Evolutionary conservation across 1,140 invertebrate species (phyloP), one percentile per base, ranked within the genome.

Genomic region (Calycopis cecrops): DNA sequence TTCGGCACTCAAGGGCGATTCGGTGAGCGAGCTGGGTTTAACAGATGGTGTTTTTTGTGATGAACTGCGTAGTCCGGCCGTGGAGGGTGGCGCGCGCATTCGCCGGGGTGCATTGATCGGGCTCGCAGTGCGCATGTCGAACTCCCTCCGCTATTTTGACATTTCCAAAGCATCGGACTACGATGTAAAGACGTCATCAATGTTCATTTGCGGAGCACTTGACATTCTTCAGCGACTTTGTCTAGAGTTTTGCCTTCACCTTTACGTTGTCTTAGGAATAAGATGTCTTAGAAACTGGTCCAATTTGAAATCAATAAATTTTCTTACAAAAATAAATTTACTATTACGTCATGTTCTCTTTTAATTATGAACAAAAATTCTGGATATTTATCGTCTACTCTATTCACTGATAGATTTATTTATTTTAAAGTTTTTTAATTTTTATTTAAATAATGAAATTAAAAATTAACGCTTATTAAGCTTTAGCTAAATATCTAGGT

Each of bases 81-180:
- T 57, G 56, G 68, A 60, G 73, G 76, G 75, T 71, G 77, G 80
- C 83, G 83, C 83, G 83, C 83, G 80, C 83, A 84, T 63, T 58
- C 62, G 57, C 47, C 55, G 66, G 74, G 69, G 77, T 78, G 73
- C 80, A 86, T 86, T 79, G 83, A 86, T 86, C 80, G 81, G 44
- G 58, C 59, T 52, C 60, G 63, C 65, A 81, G 48, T 82, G 80
- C 80, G 83, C 83, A 84, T 81, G 83, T 72, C 60, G 62, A 47
- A 60, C 76, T 73, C 76, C n/a, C n/a, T 79, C 69, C 63, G 63
- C 71, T 73, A 59, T 80, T 84, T 84, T 85, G 81, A 80, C 79
- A 74, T 82, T 80, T 82, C 59, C 58, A 57, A 42, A 55, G 55
- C 52, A 63, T 55, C 51, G 58, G 58, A 62, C 65, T 55, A 66